Base-by-base conservation (phyloP, 2,888 invertebrate species). In the Catocala sponsa region DNA sequence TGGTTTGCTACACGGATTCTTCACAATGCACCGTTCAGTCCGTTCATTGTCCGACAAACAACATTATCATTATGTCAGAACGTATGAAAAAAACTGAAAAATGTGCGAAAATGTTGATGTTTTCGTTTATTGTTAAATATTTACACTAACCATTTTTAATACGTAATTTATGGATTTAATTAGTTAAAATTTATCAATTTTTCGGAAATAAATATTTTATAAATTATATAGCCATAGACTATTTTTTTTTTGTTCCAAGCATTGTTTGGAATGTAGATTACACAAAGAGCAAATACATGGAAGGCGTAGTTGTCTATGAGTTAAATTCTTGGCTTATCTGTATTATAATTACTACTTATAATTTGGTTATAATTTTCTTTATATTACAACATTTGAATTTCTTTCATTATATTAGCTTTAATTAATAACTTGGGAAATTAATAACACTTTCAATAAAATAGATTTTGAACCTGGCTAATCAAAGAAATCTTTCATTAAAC, bases 1-100 rank as follows among this genome's bases (percentile, higher is more conserved):
- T 79, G 79, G 70, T 76, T 76, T 74, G 79, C 72, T 79, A 79
- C 82, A 79, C 79, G 73, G 79, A 83, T 81, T 83, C 80, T 79
- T 87, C 85, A 85, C 86, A 88, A 84, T 83, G 85, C 82, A 83
- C 84, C 86, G 86, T 87, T 88, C 87, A 87, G 87, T 88, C 84
- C 86, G 86, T 87, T 88, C 87, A 87, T 88, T 88, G 86, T 89
- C 83, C 83, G 80, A 85, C 85, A 81, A 85, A 85, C 82, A 81
- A 79, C 80, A 76, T 76, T 69, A 76, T 72, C 80, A 76, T 76
- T 69, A 76, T 74, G 79, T 79, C 79, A 81, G 73, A 64, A 48
- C 15, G 49, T 49, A 67, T 67, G 57, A 70, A 68, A 70, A 66
- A 62, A 63, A 49, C 65, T 65, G 65, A 71, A 62, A 74, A 72